Evolutionary conservation across 2,888 invertebrate genomes (phyloP).

Genomic region (Theodoxus fluviatilis): DNA sequence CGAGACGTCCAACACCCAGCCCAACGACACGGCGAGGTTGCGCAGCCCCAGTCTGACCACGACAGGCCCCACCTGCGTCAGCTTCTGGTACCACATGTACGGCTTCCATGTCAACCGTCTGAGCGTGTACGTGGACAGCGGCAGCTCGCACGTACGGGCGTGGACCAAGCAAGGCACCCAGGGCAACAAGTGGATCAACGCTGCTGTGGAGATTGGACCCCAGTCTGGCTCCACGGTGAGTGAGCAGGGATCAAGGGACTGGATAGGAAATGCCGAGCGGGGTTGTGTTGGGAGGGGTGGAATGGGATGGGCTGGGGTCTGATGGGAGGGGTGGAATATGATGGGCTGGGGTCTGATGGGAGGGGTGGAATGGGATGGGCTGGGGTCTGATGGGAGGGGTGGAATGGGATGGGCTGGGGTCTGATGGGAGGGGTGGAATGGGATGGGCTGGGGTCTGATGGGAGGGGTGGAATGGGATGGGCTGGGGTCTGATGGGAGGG

Average conservation of each 20-base stretch:
- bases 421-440: no score
- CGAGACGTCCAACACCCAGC: constrained; percentile 41
- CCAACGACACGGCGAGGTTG: constrained; percentile 48
- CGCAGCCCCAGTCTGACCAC: constrained; percentile 40
- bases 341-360: no score
- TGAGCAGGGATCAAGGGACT: not conserved
- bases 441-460: no score
- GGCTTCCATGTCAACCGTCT: constrained; percentile 54
- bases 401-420: no score
- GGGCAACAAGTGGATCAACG: constrained; percentile 41
- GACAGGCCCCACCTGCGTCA: constrained; percentile 42
- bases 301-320: not conserved
- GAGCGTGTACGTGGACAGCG: constrained; percentile 42
- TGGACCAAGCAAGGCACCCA: constrained; percentile 41
- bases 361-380: no score
- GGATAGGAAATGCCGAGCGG: constrained; percentile 17
- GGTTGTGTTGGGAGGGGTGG: not conserved
- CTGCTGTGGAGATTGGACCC: constrained; percentile 35
- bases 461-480: no score
- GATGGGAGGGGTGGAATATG: not conserved
- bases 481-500: no score
- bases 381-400: no score
- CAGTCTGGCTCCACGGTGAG: constrained; percentile 21
- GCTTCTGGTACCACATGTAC: constrained; percentile 64
- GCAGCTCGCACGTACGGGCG: constrained; percentile 12